Percentiles rank a stretch among this genome's conserved stretches.
These are phyloP conservation scores for Apantesis nais DNA, from an alignment of 2,888 invertebrate species.

Conservation along the genomic window DNA sequence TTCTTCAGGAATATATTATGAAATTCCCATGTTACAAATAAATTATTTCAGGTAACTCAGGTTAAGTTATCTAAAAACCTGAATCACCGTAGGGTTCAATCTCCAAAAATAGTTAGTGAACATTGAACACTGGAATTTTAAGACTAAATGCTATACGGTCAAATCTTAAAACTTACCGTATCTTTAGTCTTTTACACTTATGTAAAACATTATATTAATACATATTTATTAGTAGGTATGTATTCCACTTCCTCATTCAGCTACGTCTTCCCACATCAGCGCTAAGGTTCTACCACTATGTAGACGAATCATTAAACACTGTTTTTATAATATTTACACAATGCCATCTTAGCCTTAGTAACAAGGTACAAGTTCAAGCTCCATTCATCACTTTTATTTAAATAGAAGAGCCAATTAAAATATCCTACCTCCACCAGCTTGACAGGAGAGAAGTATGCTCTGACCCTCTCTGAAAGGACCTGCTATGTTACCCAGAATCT, in stretches of 20 bases:
- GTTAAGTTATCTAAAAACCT: too few relatives aligned
- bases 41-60: too few relatives aligned
- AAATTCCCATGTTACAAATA: too few relatives aligned
- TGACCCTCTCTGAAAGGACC: conserved; percentile 95
- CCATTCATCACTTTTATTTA: not conserved
- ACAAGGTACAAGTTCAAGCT: not conserved
- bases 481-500: conserved; percentile 90
- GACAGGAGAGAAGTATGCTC: conserved; percentile 93
- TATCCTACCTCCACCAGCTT: conserved; percentile 93
- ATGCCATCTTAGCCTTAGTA: not conserved
- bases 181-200: too few relatives aligned
- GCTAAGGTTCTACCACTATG: not conserved
- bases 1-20: too few relatives aligned
- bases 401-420: not conserved
- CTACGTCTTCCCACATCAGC: not conserved
- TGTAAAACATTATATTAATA: too few relatives aligned
- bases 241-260: not conserved
- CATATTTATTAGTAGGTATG: too few relatives aligned
- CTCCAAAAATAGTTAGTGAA: too few relatives aligned
- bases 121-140: too few relatives aligned
- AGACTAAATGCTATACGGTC: too few relatives aligned
- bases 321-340: not conserved
- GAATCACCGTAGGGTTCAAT: too few relatives aligned
- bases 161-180: too few relatives aligned
- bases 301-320: not conserved